phyloP scores from a whole-genome alignment of 2,888 invertebrate genomes.

The Sesamia inferens region DNA sequence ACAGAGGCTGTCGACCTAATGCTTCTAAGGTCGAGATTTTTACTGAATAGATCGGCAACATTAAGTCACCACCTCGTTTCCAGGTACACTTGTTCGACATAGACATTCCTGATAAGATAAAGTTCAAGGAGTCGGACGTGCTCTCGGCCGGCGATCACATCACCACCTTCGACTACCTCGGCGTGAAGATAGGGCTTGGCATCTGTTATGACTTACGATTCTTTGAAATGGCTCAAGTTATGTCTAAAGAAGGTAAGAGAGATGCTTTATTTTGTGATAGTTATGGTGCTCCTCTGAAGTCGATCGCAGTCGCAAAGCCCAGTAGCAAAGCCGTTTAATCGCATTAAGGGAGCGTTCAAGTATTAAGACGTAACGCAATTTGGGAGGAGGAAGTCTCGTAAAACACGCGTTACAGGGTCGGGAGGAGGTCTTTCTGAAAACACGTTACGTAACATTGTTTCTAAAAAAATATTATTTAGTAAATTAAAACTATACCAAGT shows the following conservation, averaged over 20 bases:
- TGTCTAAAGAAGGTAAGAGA: constrained; percentile 85
- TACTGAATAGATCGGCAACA: not conserved
- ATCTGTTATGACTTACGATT: constrained; percentile 99
- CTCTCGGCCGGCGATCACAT: constrained; percentile 94
- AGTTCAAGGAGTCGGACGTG: constrained; percentile 97
- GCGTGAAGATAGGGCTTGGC: constrained; percentile 95
- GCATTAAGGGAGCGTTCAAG: too few species aligned
- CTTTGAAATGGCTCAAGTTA: constrained; percentile 95
- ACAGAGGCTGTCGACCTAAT: too few species aligned
- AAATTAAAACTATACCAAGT: too few species aligned
- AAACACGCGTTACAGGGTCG: too few species aligned
- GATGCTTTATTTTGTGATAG: not conserved
- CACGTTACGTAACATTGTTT: too few species aligned
- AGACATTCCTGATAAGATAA: constrained; percentile 97
- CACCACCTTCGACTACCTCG: constrained; percentile 93
- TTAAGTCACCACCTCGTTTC: constrained; percentile 42
- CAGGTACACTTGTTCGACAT: constrained; percentile 99
- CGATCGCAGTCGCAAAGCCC: not conserved
- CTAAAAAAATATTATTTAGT: too few species aligned
- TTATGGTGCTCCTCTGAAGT: not conserved
- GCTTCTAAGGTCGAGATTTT: not conserved
- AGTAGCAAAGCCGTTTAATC: not conserved
- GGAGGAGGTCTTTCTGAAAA: too few species aligned
- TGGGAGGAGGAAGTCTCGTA: too few species aligned
- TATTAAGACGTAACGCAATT: too few species aligned